A percentile compares a stretch with the other conserved stretches of the same genome.
phyloP scores from a whole-genome alignment of 2,888 invertebrate genomes.

The Catocala fraxini region DNA sequence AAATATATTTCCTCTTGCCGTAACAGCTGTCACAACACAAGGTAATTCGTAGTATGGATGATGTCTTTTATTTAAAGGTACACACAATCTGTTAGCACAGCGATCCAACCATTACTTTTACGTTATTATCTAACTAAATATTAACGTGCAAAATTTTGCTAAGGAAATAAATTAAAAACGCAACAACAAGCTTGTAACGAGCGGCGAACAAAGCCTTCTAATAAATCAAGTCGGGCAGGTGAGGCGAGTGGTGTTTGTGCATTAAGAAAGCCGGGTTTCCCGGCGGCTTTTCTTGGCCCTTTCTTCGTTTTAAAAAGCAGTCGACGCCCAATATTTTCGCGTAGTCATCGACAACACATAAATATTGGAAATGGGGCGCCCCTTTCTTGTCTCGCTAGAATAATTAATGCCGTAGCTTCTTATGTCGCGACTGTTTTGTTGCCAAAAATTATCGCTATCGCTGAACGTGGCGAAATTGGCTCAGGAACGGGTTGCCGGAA shows the following conservation, averaged over 20 bases:
- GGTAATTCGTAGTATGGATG: not conserved
- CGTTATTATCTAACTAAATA: constrained; percentile 81
- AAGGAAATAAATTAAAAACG: constrained; percentile 87
- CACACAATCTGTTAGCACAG: constrained; percentile 60
- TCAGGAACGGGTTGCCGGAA: constrained; percentile 52
- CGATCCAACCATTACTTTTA: constrained; percentile 51
- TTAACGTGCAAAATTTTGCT: constrained; percentile 80
- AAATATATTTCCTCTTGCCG: not conserved
- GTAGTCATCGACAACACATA: constrained; percentile 88
- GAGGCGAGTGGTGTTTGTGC: constrained; percentile 86
- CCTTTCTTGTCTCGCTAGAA: constrained; percentile 85
- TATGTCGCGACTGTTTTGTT: constrained; percentile 82
- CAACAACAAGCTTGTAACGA: constrained; percentile 87
- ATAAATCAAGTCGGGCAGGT: constrained; percentile 86
- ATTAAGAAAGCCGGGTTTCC: constrained; percentile 85
- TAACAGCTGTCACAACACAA: no score
- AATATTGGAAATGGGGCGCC: constrained; percentile 87
- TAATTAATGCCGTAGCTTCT: constrained; percentile 86
- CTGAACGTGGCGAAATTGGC: constrained; percentile 63
- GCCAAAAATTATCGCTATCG: constrained; percentile 75
- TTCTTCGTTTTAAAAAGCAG: constrained; percentile 88
- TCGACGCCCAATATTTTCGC: constrained; percentile 86
- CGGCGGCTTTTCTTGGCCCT: constrained; percentile 84
- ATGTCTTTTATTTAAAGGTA: not conserved
- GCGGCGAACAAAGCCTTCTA: constrained; percentile 83